Base-by-base conservation (phyloP, 2,797 vertebrate species). In the Pantherophis vulpinus region DNA sequence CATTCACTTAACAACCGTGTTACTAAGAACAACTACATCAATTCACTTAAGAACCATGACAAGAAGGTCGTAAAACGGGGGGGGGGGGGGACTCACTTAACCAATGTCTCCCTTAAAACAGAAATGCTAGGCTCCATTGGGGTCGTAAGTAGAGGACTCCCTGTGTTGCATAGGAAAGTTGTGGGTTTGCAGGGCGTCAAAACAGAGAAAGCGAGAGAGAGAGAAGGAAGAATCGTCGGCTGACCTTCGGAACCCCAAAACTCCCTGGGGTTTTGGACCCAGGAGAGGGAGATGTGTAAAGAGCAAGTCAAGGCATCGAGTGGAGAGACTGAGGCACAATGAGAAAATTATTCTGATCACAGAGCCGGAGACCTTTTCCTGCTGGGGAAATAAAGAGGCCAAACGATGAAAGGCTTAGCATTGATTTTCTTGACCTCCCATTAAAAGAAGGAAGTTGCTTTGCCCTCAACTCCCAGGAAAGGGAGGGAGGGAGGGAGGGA, bases 201-300 rank as follows among this genome's bases (percentile, higher is more conserved):
- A 94, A 92, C 42, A 56, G 23, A 95, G 58, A 58, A 16, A 42
- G 42, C 4, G 42, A 42, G 42, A 42, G 42, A 42, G 42, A 54
- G 88, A 92, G 94, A 95, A 94, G 56, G 87, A 83, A 2, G 0
- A 0, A 0, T 0, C 0, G 37, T 29, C 3, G 7, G 42, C 0
- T 58, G 91, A 92, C 91, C 95, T 94, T 93, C 91, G 87, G 87
- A 95, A 89, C 55, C 91, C 89, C 92, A 12, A 25, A 60, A 90
- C 13, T 88, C 23, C 59, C 0, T 29, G 70, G 0, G 88, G 89
- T 66, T 93, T 92, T 23, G n/a, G 20, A 60, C 59, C 63, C 27
- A 88, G 90, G 8, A 10, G 79, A 90, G n/a, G 32, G 12, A 27
- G 13, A 14, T 83, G 32, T 14, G 23, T 25, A n/a, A 70, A 88